Evolutionary conservation across 2,797 vertebrate genomes (phyloP), one percentile per base, ranked within the genome.

Genomic region (Tympanoctomys barrerae): DNA sequence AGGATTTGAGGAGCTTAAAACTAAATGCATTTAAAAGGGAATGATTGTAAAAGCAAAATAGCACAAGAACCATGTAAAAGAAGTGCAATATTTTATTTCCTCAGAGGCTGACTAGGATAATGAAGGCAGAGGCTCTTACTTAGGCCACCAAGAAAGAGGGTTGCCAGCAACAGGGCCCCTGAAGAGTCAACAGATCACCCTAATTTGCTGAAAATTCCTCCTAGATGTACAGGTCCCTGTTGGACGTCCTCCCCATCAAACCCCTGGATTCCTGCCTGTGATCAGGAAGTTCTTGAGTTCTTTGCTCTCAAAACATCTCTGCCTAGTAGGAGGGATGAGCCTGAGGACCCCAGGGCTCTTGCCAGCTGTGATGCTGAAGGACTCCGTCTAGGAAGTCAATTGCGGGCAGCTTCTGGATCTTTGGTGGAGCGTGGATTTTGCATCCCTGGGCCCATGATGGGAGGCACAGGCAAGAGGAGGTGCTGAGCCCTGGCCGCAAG

Each of bases 1-100:
- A 85, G 96, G 97, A 97, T 97, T 98, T 94, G 90, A 96, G 87
- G 59, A 93, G 97, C 97, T 98, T 98, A 97, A 97, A 97, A 97
- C 91, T 96, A 97, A 98, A 96, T 64, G 62, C 90, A 96, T 97
- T 95, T 97, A 96, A 97, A 98, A 97, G 88, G 82, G 88, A 96
- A 92, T 64, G 59, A 90, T 83, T 95, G 79, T 93, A 77, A 97
- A 97, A 97, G 91, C 94, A 94, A 97, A 96, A 96, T 24, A 93
- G 94, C 78, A 68, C 61, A 81, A 85, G 96, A 92, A 80, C 64
- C 64, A 0, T 68, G 90, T 97, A 78, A 92, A 93, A 94, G 70
- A 79, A 95, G 59, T 3, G 9, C 85, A 54, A 87, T 93, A 61
- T 94, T 94, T 88, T 92, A 95, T 97, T 90, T 94, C 95, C 95